Conservation (phyloP, 1,140 invertebrate species). For the Cydia fagiglandana region DNA sequence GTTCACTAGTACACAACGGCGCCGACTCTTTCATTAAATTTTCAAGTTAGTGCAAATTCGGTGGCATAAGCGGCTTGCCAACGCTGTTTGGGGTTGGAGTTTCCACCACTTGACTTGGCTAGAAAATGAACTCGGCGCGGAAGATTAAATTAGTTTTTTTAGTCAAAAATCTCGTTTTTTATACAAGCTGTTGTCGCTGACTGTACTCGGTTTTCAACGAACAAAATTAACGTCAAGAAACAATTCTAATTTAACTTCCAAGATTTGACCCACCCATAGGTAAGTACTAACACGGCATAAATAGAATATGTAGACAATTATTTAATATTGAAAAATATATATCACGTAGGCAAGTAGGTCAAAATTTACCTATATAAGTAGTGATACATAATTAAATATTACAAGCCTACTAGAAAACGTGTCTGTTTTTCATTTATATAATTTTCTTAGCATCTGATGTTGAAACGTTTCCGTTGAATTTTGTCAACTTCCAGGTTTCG, state of each 20-base stretch:
- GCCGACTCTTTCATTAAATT: constrained; percentile 67
- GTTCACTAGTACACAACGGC: constrained; percentile 29
- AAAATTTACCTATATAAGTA: too few relatives aligned
- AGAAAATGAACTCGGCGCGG: background rate
- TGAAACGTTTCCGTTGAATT: background rate
- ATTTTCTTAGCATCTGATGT: background rate
- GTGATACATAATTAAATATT: too few relatives aligned
- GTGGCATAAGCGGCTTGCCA: constrained; percentile 61
- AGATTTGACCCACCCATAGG: too few relatives aligned
- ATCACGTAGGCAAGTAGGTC: too few relatives aligned
- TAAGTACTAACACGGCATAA: too few relatives aligned
- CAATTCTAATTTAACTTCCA: too few relatives aligned
- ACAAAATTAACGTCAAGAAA: too few relatives aligned
- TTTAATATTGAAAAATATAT: too few relatives aligned
- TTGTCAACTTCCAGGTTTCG: background rate
- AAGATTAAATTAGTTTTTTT: constrained; percentile 22
- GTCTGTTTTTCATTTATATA: too few relatives aligned
- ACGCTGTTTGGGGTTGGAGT: constrained; percentile 41
- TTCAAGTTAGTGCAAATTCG: constrained; percentile 63
- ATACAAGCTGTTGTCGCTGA: background rate
- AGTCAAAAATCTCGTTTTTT: background rate
- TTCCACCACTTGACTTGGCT: constrained; percentile 30
- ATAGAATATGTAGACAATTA: too few relatives aligned
- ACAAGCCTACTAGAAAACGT: too few relatives aligned
- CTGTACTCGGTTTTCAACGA: background rate